These are phyloP conservation scores for Coelopa frigida DNA, from an alignment of 1,140 invertebrate species.

Conservation along the genomic window DNA sequence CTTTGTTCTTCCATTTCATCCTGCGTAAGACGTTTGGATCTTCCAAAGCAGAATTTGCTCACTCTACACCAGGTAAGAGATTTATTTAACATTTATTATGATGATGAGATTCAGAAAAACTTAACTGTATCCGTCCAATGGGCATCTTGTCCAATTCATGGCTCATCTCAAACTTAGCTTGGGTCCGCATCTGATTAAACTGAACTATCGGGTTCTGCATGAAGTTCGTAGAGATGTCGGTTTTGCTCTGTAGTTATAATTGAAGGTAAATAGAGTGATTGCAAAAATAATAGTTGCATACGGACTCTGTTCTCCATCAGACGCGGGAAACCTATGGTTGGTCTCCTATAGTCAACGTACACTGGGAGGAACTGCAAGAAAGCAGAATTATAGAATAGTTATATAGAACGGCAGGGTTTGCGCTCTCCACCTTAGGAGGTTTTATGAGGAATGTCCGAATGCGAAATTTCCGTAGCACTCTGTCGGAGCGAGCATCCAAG, in stretches of 20 bases:
- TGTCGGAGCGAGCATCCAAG: slow-evolving; percentile 58
- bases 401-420: background rate
- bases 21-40: slow-evolving; percentile 31
- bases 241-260: slow-evolving; percentile 11
- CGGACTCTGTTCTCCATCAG: slow-evolving; percentile 4
- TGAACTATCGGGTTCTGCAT: slow-evolving; percentile 43
- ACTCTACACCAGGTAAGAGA: slow-evolving; percentile 15
- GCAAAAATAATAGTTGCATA: too few species aligned
- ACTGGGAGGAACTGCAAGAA: slow-evolving; percentile 1
- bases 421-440: slow-evolving; percentile 47
- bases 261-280: too few species aligned
- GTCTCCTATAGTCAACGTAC: slow-evolving; percentile 3
- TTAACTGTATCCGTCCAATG: slow-evolving; percentile 42
- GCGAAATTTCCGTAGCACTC: slow-evolving; percentile 60
- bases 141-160: slow-evolving; percentile 43
- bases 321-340: slow-evolving; percentile 3
- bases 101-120: background rate
- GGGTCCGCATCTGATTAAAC: slow-evolving; percentile 43
- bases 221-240: slow-evolving; percentile 22
- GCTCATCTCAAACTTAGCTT: slow-evolving; percentile 45
- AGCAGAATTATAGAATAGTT: background rate
- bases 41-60: slow-evolving; percentile 26
- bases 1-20: slow-evolving; percentile 39
- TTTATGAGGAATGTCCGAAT: slow-evolving; percentile 69
- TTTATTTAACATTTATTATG: background rate